Evolutionary conservation across 2,888 invertebrate species (phyloP).

Genomic region (Eustalomyia histrio): DNA sequence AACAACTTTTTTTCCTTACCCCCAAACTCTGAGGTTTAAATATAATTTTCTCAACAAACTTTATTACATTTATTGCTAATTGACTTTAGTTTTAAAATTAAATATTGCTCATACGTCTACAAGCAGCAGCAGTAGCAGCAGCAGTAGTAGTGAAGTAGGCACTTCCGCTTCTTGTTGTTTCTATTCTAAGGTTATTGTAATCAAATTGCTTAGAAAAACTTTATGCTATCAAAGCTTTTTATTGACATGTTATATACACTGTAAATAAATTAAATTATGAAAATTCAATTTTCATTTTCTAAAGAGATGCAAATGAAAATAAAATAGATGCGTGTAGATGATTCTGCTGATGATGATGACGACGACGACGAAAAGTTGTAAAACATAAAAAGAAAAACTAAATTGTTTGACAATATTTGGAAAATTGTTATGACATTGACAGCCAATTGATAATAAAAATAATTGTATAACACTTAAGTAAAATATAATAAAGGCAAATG

Average conservation of each 20-base stretch:
- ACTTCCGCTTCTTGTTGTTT: constrained; percentile 22
- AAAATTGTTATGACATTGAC: constrained; percentile 57
- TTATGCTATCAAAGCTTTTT: constrained; percentile 43
- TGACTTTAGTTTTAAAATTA: constrained; percentile 1
- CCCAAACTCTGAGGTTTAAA: background rate
- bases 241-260: constrained; percentile 41
- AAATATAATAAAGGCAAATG: background rate
- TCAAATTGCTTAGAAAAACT: constrained; percentile 58
- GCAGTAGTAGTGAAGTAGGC: background rate
- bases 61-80: constrained; percentile 3
- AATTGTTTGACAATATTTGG: constrained; percentile 34
- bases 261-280: constrained; percentile 64
- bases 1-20: background rate
- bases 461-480: constrained; percentile 34
- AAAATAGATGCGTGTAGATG: constrained; percentile 50
- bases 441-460: constrained; percentile 49
- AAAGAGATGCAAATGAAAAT: constrained; percentile 60
- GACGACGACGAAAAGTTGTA: constrained; percentile 9
- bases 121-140: background rate
- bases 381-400: background rate
- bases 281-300: constrained; percentile 63
- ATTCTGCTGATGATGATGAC: constrained; percentile 21
- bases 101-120: background rate
- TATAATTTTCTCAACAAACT: background rate
- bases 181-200: constrained; percentile 44